Evolutionary conservation across 2,113 vertebrate species (phyloP).

Genomic region (Odobenus rosmarus): DNA sequence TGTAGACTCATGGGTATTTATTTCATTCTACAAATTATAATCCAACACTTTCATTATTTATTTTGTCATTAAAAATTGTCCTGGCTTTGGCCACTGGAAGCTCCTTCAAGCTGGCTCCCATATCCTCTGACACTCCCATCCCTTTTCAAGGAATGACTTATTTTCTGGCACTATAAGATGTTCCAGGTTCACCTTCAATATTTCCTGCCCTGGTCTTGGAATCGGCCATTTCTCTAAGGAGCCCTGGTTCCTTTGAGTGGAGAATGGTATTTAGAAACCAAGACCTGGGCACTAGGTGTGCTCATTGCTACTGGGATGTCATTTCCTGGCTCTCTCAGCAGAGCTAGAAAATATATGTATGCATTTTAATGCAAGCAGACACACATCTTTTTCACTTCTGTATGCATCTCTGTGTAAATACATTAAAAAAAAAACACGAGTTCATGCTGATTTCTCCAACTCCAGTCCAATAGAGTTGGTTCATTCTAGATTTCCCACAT

Average conservation of each 20-base stretch:
- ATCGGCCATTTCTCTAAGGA: background rate
- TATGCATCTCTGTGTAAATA: background rate
- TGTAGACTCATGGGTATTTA: background rate
- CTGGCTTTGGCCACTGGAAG: background rate
- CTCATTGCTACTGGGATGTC: background rate
- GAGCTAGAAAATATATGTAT: background rate
- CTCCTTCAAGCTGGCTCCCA: background rate
- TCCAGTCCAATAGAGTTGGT: background rate
- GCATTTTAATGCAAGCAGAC: background rate
- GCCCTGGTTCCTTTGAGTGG: background rate
- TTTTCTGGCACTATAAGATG: background rate
- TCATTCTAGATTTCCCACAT: background rate
- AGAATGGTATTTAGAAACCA: background rate
- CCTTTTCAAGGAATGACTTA: background rate
- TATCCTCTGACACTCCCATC: background rate
- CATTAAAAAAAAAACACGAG: background rate
- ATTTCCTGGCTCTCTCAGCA: background rate
- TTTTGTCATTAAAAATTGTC: background rate
- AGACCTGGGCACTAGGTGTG: background rate
- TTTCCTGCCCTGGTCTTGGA: background rate
- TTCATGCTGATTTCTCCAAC: background rate
- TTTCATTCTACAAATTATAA: background rate
- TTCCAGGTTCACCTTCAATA: background rate
- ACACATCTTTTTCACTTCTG: background rate
- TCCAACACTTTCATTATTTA: background rate